Conservation (phyloP, 2,797 vertebrate species). For the Acrossocheilus fasciatus region DNA sequence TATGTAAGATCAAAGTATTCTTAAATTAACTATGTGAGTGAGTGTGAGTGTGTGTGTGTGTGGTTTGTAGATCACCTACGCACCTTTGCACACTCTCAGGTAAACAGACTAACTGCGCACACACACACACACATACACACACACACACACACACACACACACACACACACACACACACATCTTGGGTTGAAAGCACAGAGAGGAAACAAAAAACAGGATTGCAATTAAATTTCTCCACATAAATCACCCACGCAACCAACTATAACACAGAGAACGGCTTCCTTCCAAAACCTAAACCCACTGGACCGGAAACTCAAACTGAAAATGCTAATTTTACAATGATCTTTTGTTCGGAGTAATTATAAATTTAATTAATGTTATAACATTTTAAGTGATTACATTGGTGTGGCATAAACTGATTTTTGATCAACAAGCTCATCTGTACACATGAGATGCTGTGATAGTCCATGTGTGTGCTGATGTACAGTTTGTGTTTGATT, state of each 20-base stretch:
- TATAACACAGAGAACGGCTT: not conserved
- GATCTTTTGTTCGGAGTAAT: not conserved
- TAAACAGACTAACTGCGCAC: not conserved
- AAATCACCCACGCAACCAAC: constrained; percentile 45
- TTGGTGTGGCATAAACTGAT: not conserved
- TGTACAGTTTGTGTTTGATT: not conserved
- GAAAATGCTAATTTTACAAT: not conserved
- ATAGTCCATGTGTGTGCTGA: not conserved
- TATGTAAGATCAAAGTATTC: constrained; percentile 34
- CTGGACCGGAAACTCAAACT: not conserved
- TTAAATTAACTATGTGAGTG: constrained; percentile 26
- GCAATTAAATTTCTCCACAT: constrained; percentile 55
- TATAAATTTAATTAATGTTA: not conserved
- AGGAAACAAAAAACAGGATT: constrained; percentile 50
- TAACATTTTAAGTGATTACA: not conserved
- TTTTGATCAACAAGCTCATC: not conserved
- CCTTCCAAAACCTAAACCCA: not conserved
- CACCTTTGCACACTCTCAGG: constrained; percentile 10
- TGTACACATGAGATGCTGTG: not conserved
- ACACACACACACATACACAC: constrained; percentile 19
- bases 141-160: constrained; percentile 13
- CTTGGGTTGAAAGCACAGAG: constrained; percentile 47
- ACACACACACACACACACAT: constrained; percentile 35
- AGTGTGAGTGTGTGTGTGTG: not conserved
- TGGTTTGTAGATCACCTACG: not conserved